phyloP scores from a whole-genome alignment of 2,888 invertebrate genomes.

The Limulus polyphemus region DNA sequence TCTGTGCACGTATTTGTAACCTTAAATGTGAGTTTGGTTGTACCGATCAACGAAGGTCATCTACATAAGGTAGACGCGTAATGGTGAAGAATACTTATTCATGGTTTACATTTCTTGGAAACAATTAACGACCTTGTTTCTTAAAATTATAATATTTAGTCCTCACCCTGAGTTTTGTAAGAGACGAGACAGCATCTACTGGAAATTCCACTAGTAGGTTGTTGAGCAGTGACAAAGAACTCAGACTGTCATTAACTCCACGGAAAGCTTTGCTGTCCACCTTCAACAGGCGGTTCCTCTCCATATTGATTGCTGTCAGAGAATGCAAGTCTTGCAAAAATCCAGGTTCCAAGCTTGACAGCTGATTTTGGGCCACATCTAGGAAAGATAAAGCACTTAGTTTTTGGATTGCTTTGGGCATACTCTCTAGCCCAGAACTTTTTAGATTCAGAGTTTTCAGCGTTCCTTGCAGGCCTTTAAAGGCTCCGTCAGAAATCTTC shows the following conservation, averaged over 20 bases:
- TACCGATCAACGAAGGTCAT: too few species aligned
- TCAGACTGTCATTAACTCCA: constrained; percentile 66
- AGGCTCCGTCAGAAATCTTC: constrained; percentile 53
- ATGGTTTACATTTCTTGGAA: too few species aligned
- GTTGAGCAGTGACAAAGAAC: constrained; percentile 75
- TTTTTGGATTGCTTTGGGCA: constrained; percentile 65
- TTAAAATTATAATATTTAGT: not conserved
- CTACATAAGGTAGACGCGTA: too few species aligned
- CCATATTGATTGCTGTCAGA: constrained; percentile 72
- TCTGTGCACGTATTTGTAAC: too few species aligned
- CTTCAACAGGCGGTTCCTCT: constrained; percentile 69
- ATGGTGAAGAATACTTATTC: too few species aligned
- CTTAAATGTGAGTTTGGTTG: too few species aligned
- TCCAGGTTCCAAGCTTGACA: constrained; percentile 50
- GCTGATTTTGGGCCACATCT: constrained; percentile 76
- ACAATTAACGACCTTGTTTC: too few species aligned
- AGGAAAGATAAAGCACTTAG: constrained; percentile 68
- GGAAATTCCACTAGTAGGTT: constrained; percentile 80
- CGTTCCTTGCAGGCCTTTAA: constrained; percentile 63
- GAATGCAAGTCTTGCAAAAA: constrained; percentile 47
- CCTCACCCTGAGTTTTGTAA: constrained; percentile 58
- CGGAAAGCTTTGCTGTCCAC: constrained; percentile 61
- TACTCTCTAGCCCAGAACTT: constrained; percentile 63
- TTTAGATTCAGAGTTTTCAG: constrained; percentile 80
- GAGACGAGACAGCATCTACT: constrained; percentile 57